A percentile compares a stretch with the other conserved stretches of the same genome.
These are phyloP conservation scores for Bombus confusus DNA, from an alignment of 1,140 invertebrate genomes.

Conservation along the genomic window DNA sequence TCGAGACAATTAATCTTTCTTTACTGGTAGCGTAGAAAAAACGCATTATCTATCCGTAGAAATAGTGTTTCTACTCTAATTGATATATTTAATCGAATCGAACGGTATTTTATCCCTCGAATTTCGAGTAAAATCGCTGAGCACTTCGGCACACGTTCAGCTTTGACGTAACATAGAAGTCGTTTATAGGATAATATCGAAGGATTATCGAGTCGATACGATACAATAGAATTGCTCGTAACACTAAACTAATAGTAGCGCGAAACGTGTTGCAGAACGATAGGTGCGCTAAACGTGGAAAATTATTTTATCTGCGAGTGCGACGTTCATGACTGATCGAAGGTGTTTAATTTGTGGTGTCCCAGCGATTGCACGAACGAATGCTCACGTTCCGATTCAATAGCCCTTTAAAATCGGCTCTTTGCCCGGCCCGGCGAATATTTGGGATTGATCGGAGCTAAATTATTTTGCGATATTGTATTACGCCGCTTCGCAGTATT, in stretches of 20 bases:
- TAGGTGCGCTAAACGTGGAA: neutral
- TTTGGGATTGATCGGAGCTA: neutral
- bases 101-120: too few species aligned
- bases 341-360: slow-evolving; percentile 59
- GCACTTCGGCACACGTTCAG: neutral
- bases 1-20: slow-evolving; percentile 13
- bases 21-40: neutral
- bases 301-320: slow-evolving; percentile 43
- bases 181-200: slow-evolving; percentile 1
- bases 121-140: neutral
- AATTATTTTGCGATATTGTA: neutral
- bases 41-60: neutral
- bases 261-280: neutral
- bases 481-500: too few species aligned
- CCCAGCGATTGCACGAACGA: slow-evolving; percentile 5
- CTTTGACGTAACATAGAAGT: neutral
- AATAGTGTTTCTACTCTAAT: neutral
- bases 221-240: neutral
- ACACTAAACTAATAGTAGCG: slow-evolving; percentile 22
- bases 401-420: slow-evolving; percentile 11
- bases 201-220: too few species aligned
- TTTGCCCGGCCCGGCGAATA: neutral
- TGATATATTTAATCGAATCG: neutral
- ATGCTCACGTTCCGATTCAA: neutral
- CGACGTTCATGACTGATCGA: slow-evolving; percentile 12